Evolutionary conservation across 1,140 invertebrate species (phyloP), one percentile per base, ranked within the genome.

Genomic region (Lepidotrigona ventralis): DNA sequence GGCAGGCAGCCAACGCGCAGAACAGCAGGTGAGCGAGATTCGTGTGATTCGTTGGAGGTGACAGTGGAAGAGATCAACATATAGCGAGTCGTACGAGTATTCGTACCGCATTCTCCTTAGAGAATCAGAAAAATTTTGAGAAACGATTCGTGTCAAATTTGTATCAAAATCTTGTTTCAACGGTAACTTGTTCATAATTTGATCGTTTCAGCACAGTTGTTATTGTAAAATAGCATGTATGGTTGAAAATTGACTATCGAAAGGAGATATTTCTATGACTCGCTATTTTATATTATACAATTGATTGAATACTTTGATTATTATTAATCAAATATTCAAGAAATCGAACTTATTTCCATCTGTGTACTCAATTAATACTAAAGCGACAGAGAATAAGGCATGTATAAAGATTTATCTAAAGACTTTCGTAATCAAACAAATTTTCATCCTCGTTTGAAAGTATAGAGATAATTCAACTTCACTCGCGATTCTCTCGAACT

Each of bases 21-120:
- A 84, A 58, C 46, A 85, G 79, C 39, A 89, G 90, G 90, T 91
- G 69, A 80, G 58, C 1, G 23, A 23, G 33, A 19, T 26, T 72
- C 1, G 6, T 29, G 6, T 15, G n/a, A 64, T 64, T 64, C 33
- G 33, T 33, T 15, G 1, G 17, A 6, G 4, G 6, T 6, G 6
- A 64, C 21, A 60, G 19, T 60, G 39, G 39, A 39, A 39, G 39
- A 39, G 39, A 8, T 33, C 33, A 3, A 33, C 4, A 3, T 46
- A 46, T 46, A 46, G 6, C 6, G 39, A 46, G 9, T 46, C 39
- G 39, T 6, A 46, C 6, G 6, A 39, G 39, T 39, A 39, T 39
- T 39, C 39, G 39, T 39, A 39, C 39, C 0, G 39, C 39, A 46
- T 46, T 46, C 39, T 46, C 39, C 6, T 46, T 46, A 9, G 39